Evolutionary conservation across 2,797 vertebrate species (phyloP).

Genomic region (Pangasius macronema): DNA sequence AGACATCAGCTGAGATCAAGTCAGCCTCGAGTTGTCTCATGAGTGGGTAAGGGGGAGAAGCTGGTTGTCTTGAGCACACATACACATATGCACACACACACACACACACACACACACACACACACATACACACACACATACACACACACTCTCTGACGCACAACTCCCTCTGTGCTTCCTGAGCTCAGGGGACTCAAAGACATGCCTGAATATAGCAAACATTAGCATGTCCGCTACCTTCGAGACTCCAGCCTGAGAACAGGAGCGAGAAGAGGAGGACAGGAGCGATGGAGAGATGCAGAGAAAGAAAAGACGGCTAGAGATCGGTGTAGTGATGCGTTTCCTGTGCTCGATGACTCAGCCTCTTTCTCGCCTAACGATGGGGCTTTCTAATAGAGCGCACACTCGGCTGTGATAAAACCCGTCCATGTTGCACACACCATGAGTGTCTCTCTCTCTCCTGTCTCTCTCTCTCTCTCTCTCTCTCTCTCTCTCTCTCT

Average conservation of each 20-base stretch:
- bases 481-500: not conserved
- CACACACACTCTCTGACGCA: constrained; percentile 5
- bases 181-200: constrained; percentile 11
- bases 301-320: not conserved
- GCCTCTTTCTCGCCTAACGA: constrained; percentile 60
- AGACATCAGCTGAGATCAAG: constrained; percentile 19
- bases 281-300: constrained; percentile 2
- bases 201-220: constrained; percentile 32
- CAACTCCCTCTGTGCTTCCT: constrained; percentile 13
- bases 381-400: constrained; percentile 62
- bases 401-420: constrained; percentile 65
- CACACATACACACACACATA: constrained; percentile 1
- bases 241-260: not conserved
- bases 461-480: constrained; percentile 4
- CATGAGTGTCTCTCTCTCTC: constrained; percentile 52
- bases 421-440: constrained; percentile 60
- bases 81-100: not conserved
- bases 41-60: constrained; percentile 23
- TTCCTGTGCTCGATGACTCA: constrained; percentile 32
- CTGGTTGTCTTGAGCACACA: constrained; percentile 28
- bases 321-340: constrained; percentile 6
- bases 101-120: constrained; percentile 10
- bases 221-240: constrained; percentile 33
- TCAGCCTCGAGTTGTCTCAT: constrained; percentile 18
- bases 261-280: not conserved